phyloP scores from a whole-genome alignment of 2,797 vertebrate species.

The Dermochelys coriacea region DNA sequence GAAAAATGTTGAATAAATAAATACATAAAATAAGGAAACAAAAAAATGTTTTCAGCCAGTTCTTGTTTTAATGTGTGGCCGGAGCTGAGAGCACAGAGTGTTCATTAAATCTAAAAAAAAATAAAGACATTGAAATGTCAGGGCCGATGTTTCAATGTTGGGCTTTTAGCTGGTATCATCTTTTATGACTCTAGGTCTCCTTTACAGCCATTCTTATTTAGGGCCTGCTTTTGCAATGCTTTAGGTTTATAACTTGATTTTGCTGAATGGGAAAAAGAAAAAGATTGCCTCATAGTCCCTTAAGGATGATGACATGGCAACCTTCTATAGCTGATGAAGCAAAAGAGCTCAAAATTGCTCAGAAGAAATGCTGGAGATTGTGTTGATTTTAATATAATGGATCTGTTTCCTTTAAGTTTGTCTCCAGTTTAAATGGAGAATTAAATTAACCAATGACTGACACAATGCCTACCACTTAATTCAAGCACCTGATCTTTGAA shows the following conservation, averaged over 20 bases:
- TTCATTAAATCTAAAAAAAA: not conserved
- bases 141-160: not conserved
- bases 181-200: not conserved
- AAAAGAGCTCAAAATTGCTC: not conserved
- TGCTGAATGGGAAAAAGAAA: not conserved
- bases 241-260: not conserved
- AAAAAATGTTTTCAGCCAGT: not conserved
- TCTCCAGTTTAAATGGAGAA: not conserved
- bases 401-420: not conserved
- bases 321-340: not conserved
- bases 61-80: not conserved
- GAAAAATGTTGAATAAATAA: not conserved
- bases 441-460: not conserved
- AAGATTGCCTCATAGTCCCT: not conserved
- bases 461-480: too few species aligned
- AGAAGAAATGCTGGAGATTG: not conserved
- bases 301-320: not conserved
- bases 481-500: not conserved
- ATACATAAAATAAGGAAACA: not conserved
- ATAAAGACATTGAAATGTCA: not conserved
- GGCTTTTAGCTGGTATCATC: not conserved
- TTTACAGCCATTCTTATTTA: not conserved
- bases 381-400: not conserved
- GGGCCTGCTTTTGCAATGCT: not conserved
- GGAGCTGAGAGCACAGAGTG: not conserved